These are phyloP conservation scores for Caenorhabditis drosophilae DNA, from an alignment of 2,888 invertebrate species.

Conservation along the genomic window DNA sequence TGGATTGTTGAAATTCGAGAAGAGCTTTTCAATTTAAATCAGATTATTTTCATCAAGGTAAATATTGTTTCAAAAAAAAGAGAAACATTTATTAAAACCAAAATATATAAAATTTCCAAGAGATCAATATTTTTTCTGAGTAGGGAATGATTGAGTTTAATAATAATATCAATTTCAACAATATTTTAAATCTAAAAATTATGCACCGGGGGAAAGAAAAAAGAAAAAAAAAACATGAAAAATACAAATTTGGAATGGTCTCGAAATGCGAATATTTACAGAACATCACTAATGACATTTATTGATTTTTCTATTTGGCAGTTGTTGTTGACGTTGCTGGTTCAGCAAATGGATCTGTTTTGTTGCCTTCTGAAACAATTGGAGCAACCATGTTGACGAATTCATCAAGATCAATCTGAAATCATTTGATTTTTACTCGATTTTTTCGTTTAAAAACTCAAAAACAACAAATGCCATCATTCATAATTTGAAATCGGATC, in stretches of 20 bases:
- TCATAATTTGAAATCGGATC: background rate
- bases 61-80: background rate
- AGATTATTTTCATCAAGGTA: no score
- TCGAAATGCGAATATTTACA: no score
- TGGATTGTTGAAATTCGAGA: no score
- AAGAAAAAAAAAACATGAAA: background rate
- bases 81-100: background rate
- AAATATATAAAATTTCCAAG: background rate
- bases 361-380: constrained; percentile 67
- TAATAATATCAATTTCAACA: no score
- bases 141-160: background rate
- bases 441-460: background rate
- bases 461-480: background rate
- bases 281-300: no score
- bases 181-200: no score
- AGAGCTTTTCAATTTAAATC: no score
- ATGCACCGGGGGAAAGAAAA: background rate
- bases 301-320: constrained; percentile 13
- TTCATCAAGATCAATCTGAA: constrained; percentile 69
- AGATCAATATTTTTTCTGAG: background rate
- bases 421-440: no score
- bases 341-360: constrained; percentile 66
- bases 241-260: no score
- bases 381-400: constrained; percentile 69
- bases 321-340: constrained; percentile 37